Base-by-base conservation (phyloP, 2,888 invertebrate species). In the Vanessa cardui region DNA sequence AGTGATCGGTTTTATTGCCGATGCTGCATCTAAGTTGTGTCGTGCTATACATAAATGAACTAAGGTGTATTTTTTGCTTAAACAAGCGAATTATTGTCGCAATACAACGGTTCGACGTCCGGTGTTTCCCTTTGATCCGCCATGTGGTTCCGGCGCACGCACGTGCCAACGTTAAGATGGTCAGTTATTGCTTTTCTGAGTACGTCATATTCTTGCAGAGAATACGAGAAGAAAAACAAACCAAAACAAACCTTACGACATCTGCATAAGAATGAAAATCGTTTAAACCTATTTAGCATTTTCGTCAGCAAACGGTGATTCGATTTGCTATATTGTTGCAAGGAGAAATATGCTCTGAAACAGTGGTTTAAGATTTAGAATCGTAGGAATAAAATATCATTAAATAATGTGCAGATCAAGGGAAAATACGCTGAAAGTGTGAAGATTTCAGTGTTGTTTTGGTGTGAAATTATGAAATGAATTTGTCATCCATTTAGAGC, bases 141-240 rank as follows among this genome's bases (percentile, higher is more conserved):
- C 76, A 77, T 75, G 74, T 78, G 76, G 76, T 73, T 75, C 75
- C 75, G 77, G 73, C 64, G 70, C 70, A 72, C 72, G 67, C 76
- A 74, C 74, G 74, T 74, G 76, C 74, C 67, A 66, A 70, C 72
- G 62, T 72, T 74, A 73, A 68, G 74, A 66, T 71, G 74, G 73
- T 72, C 74, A 74, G 75, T 72, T 74, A 74, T 72, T 69, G 66
- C 72, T 72, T 74, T 74, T 74, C 73, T 67, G 60, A 72, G 64
- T 71, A 74, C 64, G 47, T 64, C 47, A 21, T n/a, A n/a, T 58
- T 54, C 50, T n/a, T 44, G 65, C 63, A 64, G 26, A 1, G 16
- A 44, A 26, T 44, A n/a, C 49, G 33, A 20, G 20, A 12, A 9
- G 16, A 33, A 58, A 62, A 21, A 46, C 66, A 69, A 6, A 26